phyloP scores from a whole-genome alignment of 2,888 invertebrate species.

The Cecidostiba fungosa region DNA sequence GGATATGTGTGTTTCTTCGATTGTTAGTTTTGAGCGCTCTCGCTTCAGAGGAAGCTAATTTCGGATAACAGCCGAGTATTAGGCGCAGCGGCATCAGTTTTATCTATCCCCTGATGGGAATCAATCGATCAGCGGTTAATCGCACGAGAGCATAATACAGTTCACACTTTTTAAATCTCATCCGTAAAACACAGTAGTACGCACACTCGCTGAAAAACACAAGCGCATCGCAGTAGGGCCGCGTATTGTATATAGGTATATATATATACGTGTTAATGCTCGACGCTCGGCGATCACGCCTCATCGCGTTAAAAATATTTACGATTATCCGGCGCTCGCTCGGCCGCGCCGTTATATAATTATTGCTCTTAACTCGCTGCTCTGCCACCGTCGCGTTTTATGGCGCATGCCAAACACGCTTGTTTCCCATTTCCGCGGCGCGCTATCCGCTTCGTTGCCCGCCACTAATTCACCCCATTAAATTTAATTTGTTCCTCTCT shows the following conservation, averaged over 20 bases:
- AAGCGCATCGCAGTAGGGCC: neutral
- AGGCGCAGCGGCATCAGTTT: neutral
- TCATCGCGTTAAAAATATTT: conserved; percentile 57
- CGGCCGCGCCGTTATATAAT: conserved; percentile 56
- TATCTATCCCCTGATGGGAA: neutral
- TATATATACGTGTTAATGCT: conserved; percentile 57
- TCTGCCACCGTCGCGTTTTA: conserved; percentile 50
- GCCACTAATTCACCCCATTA: conserved; percentile 77
- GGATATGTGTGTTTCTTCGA: neutral
- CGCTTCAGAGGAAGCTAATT: neutral
- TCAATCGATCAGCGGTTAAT: neutral
- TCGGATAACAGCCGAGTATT: too few relatives aligned
- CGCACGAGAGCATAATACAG: too few relatives aligned
- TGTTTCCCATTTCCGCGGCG: conserved; percentile 64
- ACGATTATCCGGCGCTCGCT: conserved; percentile 42
- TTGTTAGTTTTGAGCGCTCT: neutral
- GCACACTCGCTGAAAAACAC: neutral
- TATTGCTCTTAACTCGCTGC: conserved; percentile 53
- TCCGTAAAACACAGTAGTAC: neutral
- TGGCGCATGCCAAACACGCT: conserved; percentile 65
- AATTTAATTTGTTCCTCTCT: conserved; percentile 75
- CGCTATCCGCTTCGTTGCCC: conserved; percentile 65
- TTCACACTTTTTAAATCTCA: neutral
- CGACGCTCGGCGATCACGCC: conserved; percentile 24
- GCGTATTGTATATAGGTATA: neutral